Conservation (phyloP, 2,797 vertebrate species). For the Peromyscus melanophrys region DNA sequence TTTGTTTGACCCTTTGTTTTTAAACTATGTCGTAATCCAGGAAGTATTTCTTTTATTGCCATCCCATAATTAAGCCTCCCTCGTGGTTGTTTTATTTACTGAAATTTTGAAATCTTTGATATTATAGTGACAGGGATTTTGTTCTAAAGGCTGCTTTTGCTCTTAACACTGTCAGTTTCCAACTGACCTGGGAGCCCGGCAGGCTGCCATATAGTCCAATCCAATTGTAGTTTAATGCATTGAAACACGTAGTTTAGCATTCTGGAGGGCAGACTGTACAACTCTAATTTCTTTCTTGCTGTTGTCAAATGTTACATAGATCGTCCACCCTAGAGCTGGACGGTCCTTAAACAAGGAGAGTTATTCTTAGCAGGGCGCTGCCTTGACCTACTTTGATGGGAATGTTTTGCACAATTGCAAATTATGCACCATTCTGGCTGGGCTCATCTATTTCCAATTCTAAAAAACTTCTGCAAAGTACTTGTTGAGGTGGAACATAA, state of each 20-base stretch:
- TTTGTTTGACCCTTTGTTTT: background rate
- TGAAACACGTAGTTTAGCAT: background rate
- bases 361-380: slow-evolving; percentile 26
- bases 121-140: background rate
- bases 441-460: slow-evolving; percentile 83
- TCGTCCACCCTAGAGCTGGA: background rate
- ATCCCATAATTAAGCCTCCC: background rate
- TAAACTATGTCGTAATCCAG: background rate
- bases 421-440: slow-evolving; percentile 67
- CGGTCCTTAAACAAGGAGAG: slow-evolving; percentile 15
- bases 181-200: background rate
- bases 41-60: slow-evolving; percentile 3
- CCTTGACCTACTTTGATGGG: slow-evolving; percentile 83
- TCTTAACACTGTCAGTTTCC: background rate
- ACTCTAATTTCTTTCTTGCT: background rate
- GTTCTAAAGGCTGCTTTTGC: slow-evolving; percentile 30
- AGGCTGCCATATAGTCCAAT: background rate
- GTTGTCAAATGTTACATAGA: slow-evolving; percentile 21
- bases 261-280: background rate
- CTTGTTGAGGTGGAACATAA: slow-evolving; percentile 33
- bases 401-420: slow-evolving; percentile 58
- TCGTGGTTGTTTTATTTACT: background rate
- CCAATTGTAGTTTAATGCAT: background rate
- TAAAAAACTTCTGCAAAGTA: background rate
- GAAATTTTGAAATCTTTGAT: slow-evolving; percentile 33